Evolutionary conservation across 2,113 vertebrate species (phyloP).

Genomic region (Irena cyanogastra): DNA sequence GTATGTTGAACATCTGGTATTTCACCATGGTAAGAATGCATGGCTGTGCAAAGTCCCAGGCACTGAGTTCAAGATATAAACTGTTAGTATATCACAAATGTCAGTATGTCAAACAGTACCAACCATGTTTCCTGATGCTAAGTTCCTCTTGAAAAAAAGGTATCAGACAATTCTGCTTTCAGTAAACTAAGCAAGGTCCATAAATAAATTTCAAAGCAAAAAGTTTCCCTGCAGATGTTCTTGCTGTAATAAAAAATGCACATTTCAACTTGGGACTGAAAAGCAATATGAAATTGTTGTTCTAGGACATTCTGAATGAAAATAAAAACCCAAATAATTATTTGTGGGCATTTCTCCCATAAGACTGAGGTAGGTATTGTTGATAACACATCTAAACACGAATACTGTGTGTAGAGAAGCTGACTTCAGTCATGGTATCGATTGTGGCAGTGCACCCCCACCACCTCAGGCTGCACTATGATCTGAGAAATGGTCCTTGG

Average conservation of each 20-base stretch:
- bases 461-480: not conserved
- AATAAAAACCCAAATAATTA: not conserved
- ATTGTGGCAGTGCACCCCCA: not conserved
- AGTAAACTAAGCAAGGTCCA: not conserved
- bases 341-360: not conserved
- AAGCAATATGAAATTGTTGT: not conserved
- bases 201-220: not conserved
- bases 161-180: not conserved
- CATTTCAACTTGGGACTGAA: not conserved
- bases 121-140: not conserved
- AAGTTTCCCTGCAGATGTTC: not conserved
- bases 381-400: not conserved
- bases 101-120: not conserved
- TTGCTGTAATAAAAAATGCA: not conserved
- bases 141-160: not conserved
- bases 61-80: not conserved
- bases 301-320: not conserved
- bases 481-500: not conserved
- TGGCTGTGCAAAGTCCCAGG: not conserved
- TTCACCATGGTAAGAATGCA: not conserved
- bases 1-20: accelerated
- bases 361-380: not conserved
- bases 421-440: not conserved
- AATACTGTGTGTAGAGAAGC: not conserved
- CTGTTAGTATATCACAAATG: not conserved